Evolutionary conservation across 1,140 invertebrate genomes (phyloP).

Genomic region (Drosophila tsacasi): DNA sequence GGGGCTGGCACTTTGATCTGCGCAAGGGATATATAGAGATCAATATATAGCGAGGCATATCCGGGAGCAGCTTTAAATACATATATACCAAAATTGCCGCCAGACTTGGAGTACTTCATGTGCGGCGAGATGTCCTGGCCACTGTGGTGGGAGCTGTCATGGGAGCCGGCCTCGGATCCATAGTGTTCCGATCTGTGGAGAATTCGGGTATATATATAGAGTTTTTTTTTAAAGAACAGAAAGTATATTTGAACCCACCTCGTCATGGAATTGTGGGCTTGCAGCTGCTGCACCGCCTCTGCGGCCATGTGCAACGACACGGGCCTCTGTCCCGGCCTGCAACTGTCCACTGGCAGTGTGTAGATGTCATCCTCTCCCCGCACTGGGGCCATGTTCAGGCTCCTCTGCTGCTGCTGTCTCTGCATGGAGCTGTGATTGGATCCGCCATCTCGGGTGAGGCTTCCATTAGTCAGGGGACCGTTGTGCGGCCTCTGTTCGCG

Average conservation of each 20-base stretch:
- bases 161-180: slow-evolving; percentile 67
- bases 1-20: slow-evolving; percentile 86
- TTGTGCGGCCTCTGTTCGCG: slow-evolving; percentile 68
- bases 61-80: slow-evolving; percentile 56
- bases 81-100: slow-evolving; percentile 83
- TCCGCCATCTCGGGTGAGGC: slow-evolving; percentile 65
- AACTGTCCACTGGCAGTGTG: slow-evolving; percentile 80
- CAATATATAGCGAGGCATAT: slow-evolving; percentile 31
- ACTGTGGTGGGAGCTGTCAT: slow-evolving; percentile 71
- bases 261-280: slow-evolving; percentile 78
- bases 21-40: not conserved
- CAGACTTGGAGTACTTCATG: slow-evolving; percentile 79
- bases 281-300: slow-evolving; percentile 62
- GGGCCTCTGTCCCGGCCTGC: slow-evolving; percentile 63
- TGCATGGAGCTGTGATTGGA: slow-evolving; percentile 67
- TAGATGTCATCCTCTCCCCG: slow-evolving; percentile 80
- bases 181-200: slow-evolving; percentile 60
- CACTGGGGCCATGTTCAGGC: slow-evolving; percentile 24
- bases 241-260: slow-evolving; percentile 37
- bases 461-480: slow-evolving; percentile 75
- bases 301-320: slow-evolving; percentile 71
- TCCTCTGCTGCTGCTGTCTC: slow-evolving; percentile 47
- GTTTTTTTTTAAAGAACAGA: too few species aligned
- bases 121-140: slow-evolving; percentile 70
- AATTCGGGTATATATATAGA: not conserved